Conservation (phyloP, 2,888 invertebrate species). For the Cosmia pyralina region DNA sequence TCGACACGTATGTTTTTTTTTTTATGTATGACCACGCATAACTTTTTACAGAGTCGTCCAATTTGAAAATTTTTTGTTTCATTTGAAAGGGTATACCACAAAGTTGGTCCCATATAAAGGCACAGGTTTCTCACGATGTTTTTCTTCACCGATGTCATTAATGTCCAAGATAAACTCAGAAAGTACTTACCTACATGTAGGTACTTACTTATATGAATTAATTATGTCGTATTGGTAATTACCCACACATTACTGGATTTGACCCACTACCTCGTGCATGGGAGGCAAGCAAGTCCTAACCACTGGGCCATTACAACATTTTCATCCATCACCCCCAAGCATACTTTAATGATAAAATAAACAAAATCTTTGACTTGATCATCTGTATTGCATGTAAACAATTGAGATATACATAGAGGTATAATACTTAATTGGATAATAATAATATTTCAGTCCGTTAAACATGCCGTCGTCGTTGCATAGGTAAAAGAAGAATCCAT, state of each 20-base stretch:
- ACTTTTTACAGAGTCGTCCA: too few relatives aligned
- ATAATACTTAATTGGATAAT: conserved; percentile 12
- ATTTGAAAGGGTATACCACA: too few relatives aligned
- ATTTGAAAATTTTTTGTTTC: too few relatives aligned
- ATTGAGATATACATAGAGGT: conserved; percentile 27
- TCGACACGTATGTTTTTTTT: too few relatives aligned
- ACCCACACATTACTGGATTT: not conserved
- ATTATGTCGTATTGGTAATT: not conserved
- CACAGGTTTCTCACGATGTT: not conserved
- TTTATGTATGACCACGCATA: too few relatives aligned
- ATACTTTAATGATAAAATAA: conserved; percentile 9
- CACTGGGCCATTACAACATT: not conserved
- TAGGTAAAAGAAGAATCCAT: not conserved
- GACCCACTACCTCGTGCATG: not conserved
- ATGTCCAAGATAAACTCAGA: not conserved
- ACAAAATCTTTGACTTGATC: conserved; percentile 35
- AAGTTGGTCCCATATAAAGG: too few relatives aligned
- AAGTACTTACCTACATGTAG: not conserved
- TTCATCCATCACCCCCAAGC: not conserved
- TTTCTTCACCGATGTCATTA: not conserved
- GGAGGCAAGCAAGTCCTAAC: not conserved
- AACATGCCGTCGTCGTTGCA: conserved; percentile 62
- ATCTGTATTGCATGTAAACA: conserved; percentile 49
- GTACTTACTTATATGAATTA: not conserved
- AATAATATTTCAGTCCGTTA: conserved; percentile 60